These are phyloP conservation scores for Prunella fulvescens DNA, from an alignment of 2,113 vertebrate species.

Conservation along the genomic window DNA sequence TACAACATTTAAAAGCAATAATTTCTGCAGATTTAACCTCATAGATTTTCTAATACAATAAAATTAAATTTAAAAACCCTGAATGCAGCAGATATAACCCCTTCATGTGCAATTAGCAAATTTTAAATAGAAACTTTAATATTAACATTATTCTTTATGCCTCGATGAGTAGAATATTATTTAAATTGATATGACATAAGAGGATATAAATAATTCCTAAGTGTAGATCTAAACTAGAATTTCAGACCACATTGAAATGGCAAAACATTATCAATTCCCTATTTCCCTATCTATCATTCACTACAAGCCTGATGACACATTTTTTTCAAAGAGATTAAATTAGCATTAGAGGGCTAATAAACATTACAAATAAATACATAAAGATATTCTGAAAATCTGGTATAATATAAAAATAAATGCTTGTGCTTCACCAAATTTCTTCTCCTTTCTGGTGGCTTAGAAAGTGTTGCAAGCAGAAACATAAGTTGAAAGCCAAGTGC, in stretches of 20 bases:
- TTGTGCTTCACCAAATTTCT: constrained; percentile 36
- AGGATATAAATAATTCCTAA: constrained; percentile 81
- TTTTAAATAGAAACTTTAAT: constrained; percentile 77
- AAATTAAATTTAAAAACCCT: constrained; percentile 71
- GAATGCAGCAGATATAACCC: constrained; percentile 68
- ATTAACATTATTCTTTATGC: constrained; percentile 78
- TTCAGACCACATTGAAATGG: constrained; percentile 71
- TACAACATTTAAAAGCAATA: constrained; percentile 75
- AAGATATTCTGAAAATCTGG: constrained; percentile 59
- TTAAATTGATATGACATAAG: constrained; percentile 79
- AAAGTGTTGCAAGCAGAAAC: neutral
- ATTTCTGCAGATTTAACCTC: constrained; percentile 71
- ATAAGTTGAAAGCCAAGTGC: neutral
- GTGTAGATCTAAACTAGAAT: constrained; percentile 75
- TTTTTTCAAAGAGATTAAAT: constrained; percentile 71
- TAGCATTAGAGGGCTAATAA: constrained; percentile 68
- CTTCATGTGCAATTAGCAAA: constrained; percentile 78
- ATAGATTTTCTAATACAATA: constrained; percentile 73
- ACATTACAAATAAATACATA: constrained; percentile 75
- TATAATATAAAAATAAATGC: constrained; percentile 64
- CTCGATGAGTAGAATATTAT: constrained; percentile 70
- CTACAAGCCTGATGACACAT: constrained; percentile 64
- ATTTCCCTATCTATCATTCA: constrained; percentile 70
- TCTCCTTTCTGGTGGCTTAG: constrained; percentile 21
- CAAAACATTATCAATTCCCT: constrained; percentile 76